A percentile compares a stretch with the other conserved stretches of the same genome.
These are phyloP conservation scores for Pantherophis guttatus DNA, from an alignment of 2,113 vertebrate species.

Conservation along the genomic window DNA sequence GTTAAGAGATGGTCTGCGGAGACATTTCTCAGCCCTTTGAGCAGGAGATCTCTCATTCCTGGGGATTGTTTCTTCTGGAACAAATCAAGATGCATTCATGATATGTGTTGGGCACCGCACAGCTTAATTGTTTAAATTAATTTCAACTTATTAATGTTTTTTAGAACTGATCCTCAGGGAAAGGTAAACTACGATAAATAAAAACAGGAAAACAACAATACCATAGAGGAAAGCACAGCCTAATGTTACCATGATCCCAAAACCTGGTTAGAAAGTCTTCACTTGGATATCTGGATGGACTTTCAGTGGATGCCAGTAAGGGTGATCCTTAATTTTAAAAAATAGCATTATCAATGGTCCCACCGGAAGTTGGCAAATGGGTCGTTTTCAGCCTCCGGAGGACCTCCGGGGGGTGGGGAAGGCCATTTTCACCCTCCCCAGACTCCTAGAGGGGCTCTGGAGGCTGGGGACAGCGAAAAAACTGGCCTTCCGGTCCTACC, in stretches of 20 bases:
- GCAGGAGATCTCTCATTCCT: slow-evolving; percentile 9
- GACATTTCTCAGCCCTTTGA: background rate
- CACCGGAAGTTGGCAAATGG: too few species aligned
- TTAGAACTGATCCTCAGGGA: background rate
- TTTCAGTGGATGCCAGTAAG: background rate
- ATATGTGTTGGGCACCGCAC: background rate
- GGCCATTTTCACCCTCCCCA: too few species aligned
- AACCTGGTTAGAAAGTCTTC: background rate
- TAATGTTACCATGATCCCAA: background rate
- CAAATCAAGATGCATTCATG: slow-evolving; percentile 1
- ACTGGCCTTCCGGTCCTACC: too few species aligned
- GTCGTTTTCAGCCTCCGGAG: too few species aligned
- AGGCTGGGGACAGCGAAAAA: too few species aligned
- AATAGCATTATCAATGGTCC: background rate
- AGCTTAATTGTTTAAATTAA: background rate
- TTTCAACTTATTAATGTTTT: background rate
- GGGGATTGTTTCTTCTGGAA: slow-evolving; percentile 2
- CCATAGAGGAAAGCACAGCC: background rate
- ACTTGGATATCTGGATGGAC: background rate
- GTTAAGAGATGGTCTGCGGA: background rate
- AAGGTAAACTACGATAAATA: background rate
- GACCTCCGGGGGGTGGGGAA: too few species aligned
- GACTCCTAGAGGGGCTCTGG: too few species aligned
- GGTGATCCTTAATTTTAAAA: background rate
- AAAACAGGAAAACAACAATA: background rate